Conservation (phyloP, 2,888 invertebrate genomes). For the Drosophila mimetica region DNA sequence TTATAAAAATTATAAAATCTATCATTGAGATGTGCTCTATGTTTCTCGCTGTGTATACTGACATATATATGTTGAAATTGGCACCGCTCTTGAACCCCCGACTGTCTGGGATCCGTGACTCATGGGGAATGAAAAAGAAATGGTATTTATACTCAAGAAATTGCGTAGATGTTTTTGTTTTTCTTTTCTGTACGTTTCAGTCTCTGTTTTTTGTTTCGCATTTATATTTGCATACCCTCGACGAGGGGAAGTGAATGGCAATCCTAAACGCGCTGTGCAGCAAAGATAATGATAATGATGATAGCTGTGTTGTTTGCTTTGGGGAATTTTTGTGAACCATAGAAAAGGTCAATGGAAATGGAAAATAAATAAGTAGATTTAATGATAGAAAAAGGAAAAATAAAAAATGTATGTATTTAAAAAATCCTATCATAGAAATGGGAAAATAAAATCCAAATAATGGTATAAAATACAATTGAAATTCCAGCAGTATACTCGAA, state of each 20-base stretch:
- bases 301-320: conserved; percentile 7
- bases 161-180: conserved; percentile 35
- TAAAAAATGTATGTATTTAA: background rate
- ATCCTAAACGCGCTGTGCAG: conserved; percentile 18
- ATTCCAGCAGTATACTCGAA: too few species aligned
- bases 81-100: conserved; percentile 21
- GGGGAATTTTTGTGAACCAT: background rate
- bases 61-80: conserved; percentile 13
- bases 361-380: background rate
- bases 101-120: conserved; percentile 23
- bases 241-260: background rate
- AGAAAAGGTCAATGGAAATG: background rate
- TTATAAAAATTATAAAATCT: too few species aligned
- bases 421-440: background rate
- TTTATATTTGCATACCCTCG: conserved; percentile 14
- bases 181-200: conserved; percentile 10
- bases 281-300: conserved; percentile 1
- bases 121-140: conserved; percentile 20
- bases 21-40: too few species aligned
- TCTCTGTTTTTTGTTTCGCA: conserved; percentile 24
- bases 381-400: background rate
- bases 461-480: too few species aligned
- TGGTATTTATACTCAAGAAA: conserved; percentile 30
- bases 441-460: background rate
- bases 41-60: conserved; percentile 3